Base-by-base conservation (phyloP, 2,888 invertebrate genomes). In the Nemurella pictetii region DNA sequence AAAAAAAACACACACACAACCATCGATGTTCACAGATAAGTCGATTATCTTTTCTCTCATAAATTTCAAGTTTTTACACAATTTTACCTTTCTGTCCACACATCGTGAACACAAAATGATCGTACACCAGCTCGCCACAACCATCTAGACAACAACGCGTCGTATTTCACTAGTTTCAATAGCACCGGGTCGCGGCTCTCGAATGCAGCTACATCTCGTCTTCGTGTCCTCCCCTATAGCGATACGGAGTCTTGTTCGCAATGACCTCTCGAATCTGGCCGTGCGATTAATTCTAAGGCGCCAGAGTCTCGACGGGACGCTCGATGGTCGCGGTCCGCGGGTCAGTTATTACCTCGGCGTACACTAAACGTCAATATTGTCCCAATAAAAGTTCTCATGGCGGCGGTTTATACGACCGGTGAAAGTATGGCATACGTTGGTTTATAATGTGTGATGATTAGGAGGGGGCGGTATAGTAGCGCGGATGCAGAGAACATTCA, bases 331-430 rank as follows among this genome's bases (percentile, higher is more conserved):
- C 55, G 55, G 26, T 26, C 27, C 4, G 25, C 27, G 75, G 75
- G 75, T 75, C 75, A n/a, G 7, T 75, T 1, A 75, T 0, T 55
- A 20, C 12, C 55, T 55, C 35, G 12, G 5, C 35, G 74, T 7
- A 26, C 75, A n/a, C 27, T n/a, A n/a, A n/a, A n/a, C 75, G 28
- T 75, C 26, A 26, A 75, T 75, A 75, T 75, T 75, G 75, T 75
- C 75, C 75, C 75, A 75, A 75, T 75, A 75, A 75, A 75, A 75
- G 75, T 75, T 75, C 75, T 75, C 75, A 75, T 75, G 75, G 75
- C 20, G 35, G 55, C 55, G 55, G n/a, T n/a, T n/a, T n/a, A n/a
- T n/a, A n/a, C n/a, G n/a, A n/a, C n/a, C 55, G 55, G 55, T 20
- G 55, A 55, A 55, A 55, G 55, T 55, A 55, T 20, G 55, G 55